These are phyloP conservation scores for Donacobius atricapilla DNA, from an alignment of 2,113 vertebrate species.

Conservation along the genomic window DNA sequence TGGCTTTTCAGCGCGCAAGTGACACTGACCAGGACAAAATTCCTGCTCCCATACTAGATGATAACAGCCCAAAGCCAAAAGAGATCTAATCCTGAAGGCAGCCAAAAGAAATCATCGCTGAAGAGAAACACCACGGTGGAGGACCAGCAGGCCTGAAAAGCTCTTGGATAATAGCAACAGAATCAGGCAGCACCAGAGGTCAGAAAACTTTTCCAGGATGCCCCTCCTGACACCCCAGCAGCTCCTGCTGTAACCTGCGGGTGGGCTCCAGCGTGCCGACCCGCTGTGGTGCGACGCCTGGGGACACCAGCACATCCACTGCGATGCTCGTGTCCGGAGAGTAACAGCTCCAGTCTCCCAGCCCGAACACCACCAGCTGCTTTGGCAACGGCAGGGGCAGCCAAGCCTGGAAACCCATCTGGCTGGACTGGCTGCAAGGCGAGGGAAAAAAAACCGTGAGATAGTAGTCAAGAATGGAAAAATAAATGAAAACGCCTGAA, in stretches of 20 bases:
- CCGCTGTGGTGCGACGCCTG: conserved; percentile 59
- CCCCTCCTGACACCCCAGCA: not conserved
- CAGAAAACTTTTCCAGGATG: not conserved
- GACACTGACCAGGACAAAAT: not conserved
- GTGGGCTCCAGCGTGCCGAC: conserved; percentile 76
- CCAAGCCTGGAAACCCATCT: conserved; percentile 76
- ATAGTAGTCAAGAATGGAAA: not conserved
- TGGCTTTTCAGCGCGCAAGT: not conserved
- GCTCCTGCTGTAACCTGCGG: conserved; percentile 56
- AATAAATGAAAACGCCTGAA: fast-evolving
- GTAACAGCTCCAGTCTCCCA: conserved; percentile 82
- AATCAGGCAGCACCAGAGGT: not conserved
- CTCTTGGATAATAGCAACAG: not conserved
- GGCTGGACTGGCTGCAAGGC: conserved; percentile 73
- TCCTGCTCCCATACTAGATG: not conserved
- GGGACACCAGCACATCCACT: conserved; percentile 74
- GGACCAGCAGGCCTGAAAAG: not conserved
- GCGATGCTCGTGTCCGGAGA: conserved; percentile 56
- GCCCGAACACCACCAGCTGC: conserved; percentile 81
- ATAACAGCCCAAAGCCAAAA: not conserved
- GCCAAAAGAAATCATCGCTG: not conserved
- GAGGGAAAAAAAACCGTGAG: not conserved
- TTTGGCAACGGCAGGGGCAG: conserved; percentile 81
- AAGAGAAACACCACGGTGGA: not conserved
- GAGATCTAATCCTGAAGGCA: not conserved